phyloP scores from a whole-genome alignment of 2,888 invertebrate species.

The Phasia obesa region DNA sequence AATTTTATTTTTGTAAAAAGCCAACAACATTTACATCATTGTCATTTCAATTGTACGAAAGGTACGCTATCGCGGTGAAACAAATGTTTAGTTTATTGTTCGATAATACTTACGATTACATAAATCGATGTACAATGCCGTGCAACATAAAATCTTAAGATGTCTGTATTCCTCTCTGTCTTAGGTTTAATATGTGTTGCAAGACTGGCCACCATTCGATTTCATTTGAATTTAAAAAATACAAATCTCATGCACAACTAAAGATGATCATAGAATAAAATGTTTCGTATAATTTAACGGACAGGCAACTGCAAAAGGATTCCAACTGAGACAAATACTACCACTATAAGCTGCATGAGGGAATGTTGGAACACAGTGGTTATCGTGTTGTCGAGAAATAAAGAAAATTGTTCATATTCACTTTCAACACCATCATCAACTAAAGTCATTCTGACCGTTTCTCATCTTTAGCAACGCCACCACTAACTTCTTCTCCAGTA shows the following conservation, averaged over 20 bases:
- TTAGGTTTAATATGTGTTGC: constrained; percentile 32
- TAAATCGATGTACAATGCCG: neutral
- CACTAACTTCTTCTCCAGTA: constrained; percentile 11
- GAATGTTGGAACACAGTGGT: constrained; percentile 20
- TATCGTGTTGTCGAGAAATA: constrained; percentile 1
- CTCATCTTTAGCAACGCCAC: neutral
- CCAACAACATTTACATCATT: constrained; percentile 25
- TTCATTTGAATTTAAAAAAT: constrained; percentile 15
- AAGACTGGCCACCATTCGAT: constrained; percentile 39
- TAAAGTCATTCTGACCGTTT: constrained; percentile 13
- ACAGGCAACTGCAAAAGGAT: constrained; percentile 38
- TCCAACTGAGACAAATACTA: constrained; percentile 48
- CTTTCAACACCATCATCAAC: neutral
- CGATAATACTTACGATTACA: constrained; percentile 11
- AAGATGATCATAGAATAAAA: neutral
- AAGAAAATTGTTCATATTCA: constrained; percentile 33
- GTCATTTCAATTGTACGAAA: constrained; percentile 25
- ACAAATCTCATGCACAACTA: constrained; percentile 5
- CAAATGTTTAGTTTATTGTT: constrained; percentile 40
- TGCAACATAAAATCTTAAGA: constrained; percentile 10
- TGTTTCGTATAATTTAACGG: constrained; percentile 43
- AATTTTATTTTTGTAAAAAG: constrained; percentile 17
- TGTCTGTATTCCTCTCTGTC: neutral
- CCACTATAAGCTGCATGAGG: constrained; percentile 9
- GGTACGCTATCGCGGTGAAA: neutral